phyloP scores from a whole-genome alignment of 2,113 vertebrate genomes.

The Rhagologus leucostigma region DNA sequence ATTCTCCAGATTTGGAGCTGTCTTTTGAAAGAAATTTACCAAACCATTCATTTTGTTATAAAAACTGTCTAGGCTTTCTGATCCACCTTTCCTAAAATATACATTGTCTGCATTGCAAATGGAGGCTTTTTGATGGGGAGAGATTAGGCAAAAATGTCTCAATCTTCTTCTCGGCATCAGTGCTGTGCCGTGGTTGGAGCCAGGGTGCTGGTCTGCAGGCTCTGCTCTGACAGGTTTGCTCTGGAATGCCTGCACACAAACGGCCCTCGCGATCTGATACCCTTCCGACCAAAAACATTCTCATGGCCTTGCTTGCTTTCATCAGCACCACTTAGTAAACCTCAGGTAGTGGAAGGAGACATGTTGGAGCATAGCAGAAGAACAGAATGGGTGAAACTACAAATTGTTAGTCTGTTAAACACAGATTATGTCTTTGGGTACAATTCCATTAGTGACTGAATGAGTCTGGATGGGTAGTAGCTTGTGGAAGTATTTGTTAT shows the following conservation, averaged over 20 bases:
- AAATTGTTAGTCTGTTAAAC: slow-evolving; percentile 61
- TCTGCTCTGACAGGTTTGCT: slow-evolving; percentile 21
- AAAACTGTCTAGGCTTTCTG: neutral
- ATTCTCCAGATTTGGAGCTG: neutral
- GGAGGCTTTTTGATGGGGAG: neutral
- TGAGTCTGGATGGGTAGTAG: slow-evolving; percentile 63
- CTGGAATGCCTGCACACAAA: neutral
- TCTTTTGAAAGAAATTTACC: neutral
- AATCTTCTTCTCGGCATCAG: neutral
- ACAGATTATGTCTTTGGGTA: slow-evolving; percentile 61
- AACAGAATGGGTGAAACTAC: slow-evolving; percentile 49
- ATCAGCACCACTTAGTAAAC: slow-evolving; percentile 41
- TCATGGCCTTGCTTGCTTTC: slow-evolving; percentile 35
- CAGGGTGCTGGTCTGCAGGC: neutral
- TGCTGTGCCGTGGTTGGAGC: neutral
- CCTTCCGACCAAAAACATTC: slow-evolving; percentile 15
- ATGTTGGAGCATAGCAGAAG: slow-evolving; percentile 39
- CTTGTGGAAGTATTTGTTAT: slow-evolving; percentile 66
- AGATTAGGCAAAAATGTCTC: neutral
- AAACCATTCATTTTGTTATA: neutral
- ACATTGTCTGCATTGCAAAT: neutral
- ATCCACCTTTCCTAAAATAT: neutral
- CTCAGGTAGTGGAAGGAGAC: slow-evolving; percentile 19
- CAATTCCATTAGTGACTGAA: slow-evolving; percentile 59
- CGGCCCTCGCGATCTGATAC: slow-evolving; percentile 1